Evolutionary conservation across 2,797 vertebrate genomes (phyloP).

Genomic region (Lates japonicus): DNA sequence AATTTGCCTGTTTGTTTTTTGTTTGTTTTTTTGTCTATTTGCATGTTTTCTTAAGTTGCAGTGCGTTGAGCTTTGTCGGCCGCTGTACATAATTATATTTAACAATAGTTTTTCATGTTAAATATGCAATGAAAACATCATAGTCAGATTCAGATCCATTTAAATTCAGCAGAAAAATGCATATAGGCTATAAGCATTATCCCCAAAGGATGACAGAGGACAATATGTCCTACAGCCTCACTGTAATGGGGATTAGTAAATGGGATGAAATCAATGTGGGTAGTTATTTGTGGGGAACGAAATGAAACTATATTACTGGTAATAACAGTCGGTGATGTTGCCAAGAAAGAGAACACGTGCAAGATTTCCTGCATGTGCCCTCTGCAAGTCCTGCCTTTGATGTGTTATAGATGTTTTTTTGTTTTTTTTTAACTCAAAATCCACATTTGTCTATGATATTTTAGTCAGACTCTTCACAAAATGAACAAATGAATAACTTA

Average conservation of each 20-base stretch:
- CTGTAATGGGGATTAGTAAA: slow-evolving; percentile 4
- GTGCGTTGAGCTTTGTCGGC: too few species aligned
- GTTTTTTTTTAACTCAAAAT: neutral
- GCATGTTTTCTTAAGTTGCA: too few species aligned
- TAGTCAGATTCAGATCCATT: neutral
- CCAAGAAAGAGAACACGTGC: neutral
- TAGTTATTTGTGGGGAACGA: slow-evolving; percentile 4
- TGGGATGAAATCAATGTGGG: slow-evolving; percentile 3
- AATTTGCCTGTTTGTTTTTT: too few species aligned
- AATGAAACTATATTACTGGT: slow-evolving; percentile 5
- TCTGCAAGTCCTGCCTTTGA: slow-evolving; percentile 5
- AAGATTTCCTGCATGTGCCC: neutral
- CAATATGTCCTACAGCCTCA: slow-evolving; percentile 9
- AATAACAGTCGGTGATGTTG: neutral
- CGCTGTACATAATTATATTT: too few species aligned
- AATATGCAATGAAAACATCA: neutral
- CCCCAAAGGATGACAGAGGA: slow-evolving; percentile 9
- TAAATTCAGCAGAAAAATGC: neutral
- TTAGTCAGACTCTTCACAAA: slow-evolving; percentile 12
- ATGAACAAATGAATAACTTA: slow-evolving; percentile 1
- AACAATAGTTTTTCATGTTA: neutral
- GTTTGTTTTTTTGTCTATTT: too few species aligned
- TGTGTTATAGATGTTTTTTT: neutral
- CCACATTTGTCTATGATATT: neutral
- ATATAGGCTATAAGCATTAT: neutral